Evolutionary conservation across 1,140 invertebrate genomes (phyloP), one percentile per base, ranked within the genome.

Genomic region (Pseudomyrmex concolor): DNA sequence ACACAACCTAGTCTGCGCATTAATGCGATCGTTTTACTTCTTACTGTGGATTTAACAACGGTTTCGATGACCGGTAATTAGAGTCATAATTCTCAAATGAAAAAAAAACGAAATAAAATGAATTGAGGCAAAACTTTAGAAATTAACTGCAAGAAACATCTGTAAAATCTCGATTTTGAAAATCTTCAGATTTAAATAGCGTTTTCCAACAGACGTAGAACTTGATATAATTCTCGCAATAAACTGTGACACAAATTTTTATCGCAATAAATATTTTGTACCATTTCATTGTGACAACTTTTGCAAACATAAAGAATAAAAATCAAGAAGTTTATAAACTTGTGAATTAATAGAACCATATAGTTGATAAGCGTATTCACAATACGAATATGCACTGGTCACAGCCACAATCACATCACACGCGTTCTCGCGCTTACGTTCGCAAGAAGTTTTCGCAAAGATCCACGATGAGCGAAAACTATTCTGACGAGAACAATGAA

Each of bases 381-480:
- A 60, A 54, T 50, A 63, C 34, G 67, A 9, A 54, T 62, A 85
- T 57, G 45, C 74, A 87, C 86, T 73, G 50, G 43, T 85, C 86
- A 88, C 86, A 88, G 80, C 19, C 85, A 88, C 86, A 62, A 78
- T 76, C 87, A 88, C 87, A 87, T 87, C 87, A 88, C 87, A 87
- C 87, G 72, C 86, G 22, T 62, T 19, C n/a, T 62, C 13, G 17
- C 50, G 59, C 50, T 63, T 8, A 48, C 57, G 17, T 34, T 51
- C 7, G n/a, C 17, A 19, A 25, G 59, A 13, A 19, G 0, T 68
- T 57, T 51, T 1, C 12, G 57, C 45, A 50, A 43, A 51, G 60
- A 80, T 70, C 8, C 51, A 50, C 22, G 43, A 57, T 22, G 63
- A 5, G 48, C 34, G n/a, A 34, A 7, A 34, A 2, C 15, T 8